phyloP scores from a whole-genome alignment of 2,113 vertebrate species.

The Narcine bancroftii region DNA sequence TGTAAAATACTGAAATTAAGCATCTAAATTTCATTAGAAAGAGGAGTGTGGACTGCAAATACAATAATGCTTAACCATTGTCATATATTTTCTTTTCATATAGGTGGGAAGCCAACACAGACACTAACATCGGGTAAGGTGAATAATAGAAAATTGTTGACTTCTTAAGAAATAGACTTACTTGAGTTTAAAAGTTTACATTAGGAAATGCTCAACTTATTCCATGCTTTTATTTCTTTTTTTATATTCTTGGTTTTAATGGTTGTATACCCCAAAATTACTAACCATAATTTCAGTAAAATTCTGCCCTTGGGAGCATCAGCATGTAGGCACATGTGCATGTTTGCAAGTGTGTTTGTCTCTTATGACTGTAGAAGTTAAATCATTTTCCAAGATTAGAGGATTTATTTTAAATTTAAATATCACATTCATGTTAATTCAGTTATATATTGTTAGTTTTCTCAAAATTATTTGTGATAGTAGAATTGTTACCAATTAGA shows the following conservation, averaged over 20 bases:
- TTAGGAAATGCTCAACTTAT: not conserved
- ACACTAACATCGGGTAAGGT: slow-evolving; percentile 19
- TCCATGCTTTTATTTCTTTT: not conserved
- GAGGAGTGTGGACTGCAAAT: not conserved
- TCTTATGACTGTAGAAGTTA: not conserved
- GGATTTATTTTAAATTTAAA: not conserved
- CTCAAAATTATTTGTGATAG: not conserved
- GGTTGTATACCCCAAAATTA: not conserved
- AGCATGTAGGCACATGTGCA: not conserved
- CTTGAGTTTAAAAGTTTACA: not conserved
- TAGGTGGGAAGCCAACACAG: slow-evolving; percentile 25
- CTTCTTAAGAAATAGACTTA: not conserved
- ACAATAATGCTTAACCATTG: not conserved
- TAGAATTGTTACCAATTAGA: not conserved
- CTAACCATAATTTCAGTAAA: not conserved
- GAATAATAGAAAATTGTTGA: not conserved
- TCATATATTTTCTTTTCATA: slow-evolving; percentile 18
- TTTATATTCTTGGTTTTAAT: not conserved
- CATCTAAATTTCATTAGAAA: not conserved
- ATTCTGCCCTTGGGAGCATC: not conserved
- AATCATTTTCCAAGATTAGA: not conserved
- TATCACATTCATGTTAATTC: not conserved
- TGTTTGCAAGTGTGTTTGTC: not conserved
- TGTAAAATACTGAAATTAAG: not conserved
- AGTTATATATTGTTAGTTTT: not conserved